Evolutionary conservation across 2,797 vertebrate species (phyloP).

Genomic region (Scolopax bukidnonensis): DNA sequence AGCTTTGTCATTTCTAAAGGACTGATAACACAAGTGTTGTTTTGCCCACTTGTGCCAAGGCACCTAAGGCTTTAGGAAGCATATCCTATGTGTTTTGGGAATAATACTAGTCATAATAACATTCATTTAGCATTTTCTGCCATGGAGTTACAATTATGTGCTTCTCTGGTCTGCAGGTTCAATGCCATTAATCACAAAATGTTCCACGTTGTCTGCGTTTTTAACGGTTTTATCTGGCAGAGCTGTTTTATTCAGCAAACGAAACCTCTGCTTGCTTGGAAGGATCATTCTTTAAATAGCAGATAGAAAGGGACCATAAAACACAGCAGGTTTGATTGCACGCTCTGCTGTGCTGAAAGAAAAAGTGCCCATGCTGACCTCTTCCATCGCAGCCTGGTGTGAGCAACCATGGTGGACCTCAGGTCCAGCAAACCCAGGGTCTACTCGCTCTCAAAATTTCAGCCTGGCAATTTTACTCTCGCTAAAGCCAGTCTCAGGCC

Average conservation of each 20-base stretch:
- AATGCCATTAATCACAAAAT: not conserved
- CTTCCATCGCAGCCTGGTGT: not conserved
- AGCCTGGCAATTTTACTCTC: rapidly evolving
- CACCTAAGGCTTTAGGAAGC: not conserved
- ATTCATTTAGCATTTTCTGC: not conserved
- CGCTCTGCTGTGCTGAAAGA: rapidly evolving
- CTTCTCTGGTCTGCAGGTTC: not conserved
- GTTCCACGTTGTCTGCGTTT: not conserved
- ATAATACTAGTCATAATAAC: not conserved
- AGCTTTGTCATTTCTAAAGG: not conserved
- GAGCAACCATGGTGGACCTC: not conserved
- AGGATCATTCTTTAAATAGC: not conserved
- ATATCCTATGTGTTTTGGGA: not conserved
- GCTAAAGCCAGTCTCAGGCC: not conserved
- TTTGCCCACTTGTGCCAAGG: not conserved
- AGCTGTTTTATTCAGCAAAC: not conserved
- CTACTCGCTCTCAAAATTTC: not conserved
- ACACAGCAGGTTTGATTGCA: not conserved
- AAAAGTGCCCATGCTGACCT: not conserved
- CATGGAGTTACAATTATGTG: not conserved
- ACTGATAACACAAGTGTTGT: not conserved
- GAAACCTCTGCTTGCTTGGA: not conserved
- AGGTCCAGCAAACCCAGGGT: not conserved
- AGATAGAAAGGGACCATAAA: not conserved
- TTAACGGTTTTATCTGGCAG: not conserved